phyloP scores from a whole-genome alignment of 1,140 invertebrate genomes.

The Platyscapa corneri region DNA sequence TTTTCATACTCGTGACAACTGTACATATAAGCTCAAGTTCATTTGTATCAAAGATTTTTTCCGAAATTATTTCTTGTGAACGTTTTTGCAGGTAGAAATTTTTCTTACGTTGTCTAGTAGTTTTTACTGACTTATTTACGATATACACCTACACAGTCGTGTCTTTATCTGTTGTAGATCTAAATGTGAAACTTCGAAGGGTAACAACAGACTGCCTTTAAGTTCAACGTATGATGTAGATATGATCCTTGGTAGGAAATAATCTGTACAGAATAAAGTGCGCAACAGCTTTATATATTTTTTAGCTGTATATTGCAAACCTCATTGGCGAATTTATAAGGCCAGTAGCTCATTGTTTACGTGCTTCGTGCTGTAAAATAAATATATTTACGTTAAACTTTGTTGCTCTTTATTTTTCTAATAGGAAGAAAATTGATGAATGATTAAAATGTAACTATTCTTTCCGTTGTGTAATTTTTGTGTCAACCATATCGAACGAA shows the following conservation, averaged over 20 bases:
- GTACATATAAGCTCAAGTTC: neutral
- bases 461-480: neutral
- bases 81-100: neutral
- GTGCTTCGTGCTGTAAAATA: neutral
- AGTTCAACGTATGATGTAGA: slow-evolving; percentile 3
- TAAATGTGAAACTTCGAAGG: neutral
- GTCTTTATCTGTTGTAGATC: neutral
- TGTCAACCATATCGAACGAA: neutral
- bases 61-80: neutral
- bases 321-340: neutral
- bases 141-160: neutral
- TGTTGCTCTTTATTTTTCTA: neutral
- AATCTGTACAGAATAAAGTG: neutral
- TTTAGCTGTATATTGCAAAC: neutral
- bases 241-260: slow-evolving; percentile 28
- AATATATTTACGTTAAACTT: slow-evolving; percentile 6
- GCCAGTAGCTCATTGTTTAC: neutral
- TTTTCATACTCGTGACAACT: neutral
- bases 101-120: neutral
- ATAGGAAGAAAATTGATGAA: neutral
- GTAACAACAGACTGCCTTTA: neutral
- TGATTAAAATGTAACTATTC: neutral
- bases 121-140: neutral
- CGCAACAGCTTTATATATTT: neutral
- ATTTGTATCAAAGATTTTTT: slow-evolving; percentile 3